Evolutionary conservation across 2,113 vertebrate species (phyloP).

Genomic region (Pagrus major): DNA sequence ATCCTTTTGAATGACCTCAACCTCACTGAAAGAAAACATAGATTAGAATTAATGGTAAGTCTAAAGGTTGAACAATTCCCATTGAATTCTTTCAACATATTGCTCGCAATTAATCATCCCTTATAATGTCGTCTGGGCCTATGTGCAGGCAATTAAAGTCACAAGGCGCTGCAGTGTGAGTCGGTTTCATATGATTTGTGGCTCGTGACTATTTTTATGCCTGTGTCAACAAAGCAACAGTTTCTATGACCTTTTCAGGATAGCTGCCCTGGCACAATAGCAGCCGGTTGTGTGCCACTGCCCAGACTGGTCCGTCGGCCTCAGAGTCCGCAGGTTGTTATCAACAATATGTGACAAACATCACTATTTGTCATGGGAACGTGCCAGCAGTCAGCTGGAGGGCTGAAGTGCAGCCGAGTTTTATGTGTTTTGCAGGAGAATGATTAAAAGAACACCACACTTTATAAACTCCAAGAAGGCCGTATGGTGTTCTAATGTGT

Average conservation of each 20-base stretch:
- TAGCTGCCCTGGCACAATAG: conserved; percentile 35
- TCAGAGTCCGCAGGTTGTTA: conserved; percentile 66
- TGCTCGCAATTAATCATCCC: conserved; percentile 54
- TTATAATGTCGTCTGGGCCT: conserved; percentile 31
- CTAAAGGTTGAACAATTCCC: conserved; percentile 65
- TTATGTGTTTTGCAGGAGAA: conserved; percentile 59
- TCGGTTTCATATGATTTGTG: conserved; percentile 58
- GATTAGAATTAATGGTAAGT: conserved; percentile 43
- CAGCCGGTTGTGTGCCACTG: conserved; percentile 37
- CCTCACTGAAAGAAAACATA: conserved; percentile 30
- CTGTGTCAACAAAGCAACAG: conserved; percentile 57
- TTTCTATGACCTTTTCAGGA: conserved; percentile 49
- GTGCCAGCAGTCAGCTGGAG: conserved; percentile 67
- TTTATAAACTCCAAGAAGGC: conserved; percentile 62
- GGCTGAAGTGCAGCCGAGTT: conserved; percentile 63
- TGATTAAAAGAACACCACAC: conserved; percentile 71
- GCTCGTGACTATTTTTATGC: conserved; percentile 53
- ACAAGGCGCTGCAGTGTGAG: conserved; percentile 26
- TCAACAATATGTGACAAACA: conserved; percentile 62
- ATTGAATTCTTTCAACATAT: conserved; percentile 58
- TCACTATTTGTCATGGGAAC: conserved; percentile 68
- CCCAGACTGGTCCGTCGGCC: conserved; percentile 53
- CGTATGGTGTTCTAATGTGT: conserved; percentile 30
- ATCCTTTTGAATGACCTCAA: conserved; percentile 58
- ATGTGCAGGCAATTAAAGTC: conserved; percentile 52